Percentiles rank a stretch among this genome's conserved stretches.
These are phyloP conservation scores for Drosophila dunni DNA, from an alignment of 1,140 invertebrate genomes.

Conservation along the genomic window DNA sequence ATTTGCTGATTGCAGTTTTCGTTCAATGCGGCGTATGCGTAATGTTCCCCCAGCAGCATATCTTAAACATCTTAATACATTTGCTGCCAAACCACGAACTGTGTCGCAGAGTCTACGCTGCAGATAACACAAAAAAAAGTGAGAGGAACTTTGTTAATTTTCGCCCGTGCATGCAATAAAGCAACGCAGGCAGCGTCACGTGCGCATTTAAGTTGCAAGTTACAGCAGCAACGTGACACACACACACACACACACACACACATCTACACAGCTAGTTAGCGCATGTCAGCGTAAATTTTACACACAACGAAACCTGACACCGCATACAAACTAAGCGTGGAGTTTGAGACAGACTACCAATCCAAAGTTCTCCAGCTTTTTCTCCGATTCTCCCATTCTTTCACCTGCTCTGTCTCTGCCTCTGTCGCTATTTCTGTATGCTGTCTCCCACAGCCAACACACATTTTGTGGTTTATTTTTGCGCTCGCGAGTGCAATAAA, in stretches of 20 bases:
- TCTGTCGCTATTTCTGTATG: neutral
- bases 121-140: slow-evolving; percentile 3
- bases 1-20: slow-evolving; percentile 30
- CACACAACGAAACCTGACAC: slow-evolving; percentile 75
- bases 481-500: slow-evolving; percentile 71
- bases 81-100: slow-evolving; percentile 25
- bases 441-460: neutral
- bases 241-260: slow-evolving; percentile 35
- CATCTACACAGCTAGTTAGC: slow-evolving; percentile 68
- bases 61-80: slow-evolving; percentile 30
- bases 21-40: slow-evolving; percentile 44
- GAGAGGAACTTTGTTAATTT: slow-evolving; percentile 67
- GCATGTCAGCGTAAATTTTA: slow-evolving; percentile 79
- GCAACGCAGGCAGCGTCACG: slow-evolving; percentile 71
- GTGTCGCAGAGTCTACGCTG: slow-evolving; percentile 20
- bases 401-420: neutral
- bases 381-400: neutral
- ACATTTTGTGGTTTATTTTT: slow-evolving; percentile 70
- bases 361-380: neutral
- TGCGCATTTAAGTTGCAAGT: slow-evolving; percentile 81
- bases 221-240: slow-evolving; percentile 71
- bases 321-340: slow-evolving; percentile 63
- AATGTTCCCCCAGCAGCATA: slow-evolving; percentile 6
- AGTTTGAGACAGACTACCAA: slow-evolving; percentile 8
- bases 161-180: slow-evolving; percentile 74